Evolutionary conservation across 2,888 invertebrate genomes (phyloP).

Genomic region (Molanna angustata): DNA sequence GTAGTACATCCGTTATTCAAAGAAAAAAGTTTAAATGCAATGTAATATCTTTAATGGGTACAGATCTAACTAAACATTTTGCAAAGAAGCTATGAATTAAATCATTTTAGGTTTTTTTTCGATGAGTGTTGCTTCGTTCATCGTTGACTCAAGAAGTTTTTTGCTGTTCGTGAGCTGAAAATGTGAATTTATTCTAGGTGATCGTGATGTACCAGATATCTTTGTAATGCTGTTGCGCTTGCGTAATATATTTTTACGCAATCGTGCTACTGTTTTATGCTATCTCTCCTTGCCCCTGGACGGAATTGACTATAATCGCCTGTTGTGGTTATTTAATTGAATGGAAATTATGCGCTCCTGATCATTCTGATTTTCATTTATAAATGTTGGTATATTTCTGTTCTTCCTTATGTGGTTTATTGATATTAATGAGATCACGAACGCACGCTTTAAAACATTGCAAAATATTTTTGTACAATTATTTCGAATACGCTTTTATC

Average conservation of each 20-base stretch:
- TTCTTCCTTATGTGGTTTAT: conserved; percentile 10
- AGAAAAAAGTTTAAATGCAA: too few species aligned
- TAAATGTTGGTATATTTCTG: conserved; percentile 7
- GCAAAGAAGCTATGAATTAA: too few species aligned
- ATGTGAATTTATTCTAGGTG: conserved; percentile 13
- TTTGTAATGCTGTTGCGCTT: conserved; percentile 3
- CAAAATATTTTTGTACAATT: too few species aligned
- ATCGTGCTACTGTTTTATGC: conserved; percentile 15
- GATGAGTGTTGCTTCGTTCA: too few species aligned
- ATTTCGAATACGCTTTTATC: too few species aligned
- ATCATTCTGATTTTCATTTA: conserved; percentile 14
- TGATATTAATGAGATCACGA: conserved; percentile 22
- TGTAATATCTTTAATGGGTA: too few species aligned
- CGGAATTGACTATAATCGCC: conserved; percentile 5
- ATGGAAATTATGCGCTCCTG: conserved; percentile 22
- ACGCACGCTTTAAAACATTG: too few species aligned
- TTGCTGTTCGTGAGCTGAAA: too few species aligned
- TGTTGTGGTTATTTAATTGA: conserved; percentile 21
- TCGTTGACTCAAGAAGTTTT: too few species aligned
- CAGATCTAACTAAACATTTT: too few species aligned
- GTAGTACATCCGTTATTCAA: too few species aligned
- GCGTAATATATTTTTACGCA: conserved; percentile 23
- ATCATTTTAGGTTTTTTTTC: too few species aligned
- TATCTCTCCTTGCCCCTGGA: background rate
- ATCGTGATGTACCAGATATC: conserved; percentile 17